Base-by-base conservation (phyloP, 2,797 vertebrate genomes). In the Menidia menidia region DNA sequence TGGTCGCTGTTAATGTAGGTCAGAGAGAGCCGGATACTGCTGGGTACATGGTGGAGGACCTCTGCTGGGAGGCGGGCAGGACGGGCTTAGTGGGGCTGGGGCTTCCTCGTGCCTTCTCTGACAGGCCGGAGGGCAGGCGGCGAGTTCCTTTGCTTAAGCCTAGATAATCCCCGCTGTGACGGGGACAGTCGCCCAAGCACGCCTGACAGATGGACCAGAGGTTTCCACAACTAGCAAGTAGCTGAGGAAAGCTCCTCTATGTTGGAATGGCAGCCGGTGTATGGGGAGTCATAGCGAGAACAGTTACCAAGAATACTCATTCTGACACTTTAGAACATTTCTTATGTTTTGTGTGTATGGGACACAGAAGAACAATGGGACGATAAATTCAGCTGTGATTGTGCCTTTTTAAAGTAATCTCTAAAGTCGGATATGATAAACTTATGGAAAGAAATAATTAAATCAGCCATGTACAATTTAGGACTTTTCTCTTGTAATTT, bases 171-270 rank as follows among this genome's bases (percentile, higher is more conserved):
- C 68, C 50, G 78, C 84, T 80, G 60, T 65, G 80, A 81, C 1
- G 9, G 74, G 80, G 72, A 79, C 81, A 87, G 82, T 68, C 60
- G 14, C 60, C 53, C 81, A 12, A 75, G 66, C 73, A 52, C 60
- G 32, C 73, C 65, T 71, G 80, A 87, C 86, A 90, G 84, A 89
- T 85, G 87, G 86, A 84, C 83, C 88, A 90, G 90, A 87, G 85
- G 88, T 91, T 87, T 86, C 80, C 60, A 63, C 77, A 64, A 73
- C 42, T 66, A 48, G 68, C 31, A 81, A 70, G 48, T 58, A 62
- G 66, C 33, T 19, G 9, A 30, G 71, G 79, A 73, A 84, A 66
- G 61, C 65, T 76, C 55, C 4, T 68, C 41, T 51, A 30, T 57
- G 50, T 53, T 42, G 35, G 33, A 47, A 71, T 18, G 1, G 3